Percentiles rank a stretch among this genome's conserved stretches.
These are phyloP conservation scores for Yponomeuta sedellus DNA, from an alignment of 2,888 invertebrate species.

Conservation along the genomic window DNA sequence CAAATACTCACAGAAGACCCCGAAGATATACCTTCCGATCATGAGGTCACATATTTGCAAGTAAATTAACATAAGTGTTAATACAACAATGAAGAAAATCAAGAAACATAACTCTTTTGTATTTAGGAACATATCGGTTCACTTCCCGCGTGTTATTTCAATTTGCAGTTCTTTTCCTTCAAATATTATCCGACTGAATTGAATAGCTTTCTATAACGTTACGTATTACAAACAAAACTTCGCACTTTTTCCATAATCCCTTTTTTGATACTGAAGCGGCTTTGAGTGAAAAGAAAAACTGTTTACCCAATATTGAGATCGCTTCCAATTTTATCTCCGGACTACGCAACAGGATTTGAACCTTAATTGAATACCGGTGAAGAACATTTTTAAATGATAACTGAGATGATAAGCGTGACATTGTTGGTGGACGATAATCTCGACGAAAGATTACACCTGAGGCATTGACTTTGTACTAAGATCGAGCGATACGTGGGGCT, in stretches of 20 bases:
- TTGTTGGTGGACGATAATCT: constrained; percentile 1
- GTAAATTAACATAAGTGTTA: constrained; percentile 48
- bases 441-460: neutral
- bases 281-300: constrained; percentile 17
- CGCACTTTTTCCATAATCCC: neutral
- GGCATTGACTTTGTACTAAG: too few species aligned
- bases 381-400: neutral
- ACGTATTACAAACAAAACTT: neutral
- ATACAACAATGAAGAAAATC: constrained; percentile 35
- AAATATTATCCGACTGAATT: neutral
- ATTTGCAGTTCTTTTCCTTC: neutral
- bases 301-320: constrained; percentile 18
- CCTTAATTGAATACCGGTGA: neutral
- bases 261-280: neutral
- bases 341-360: neutral
- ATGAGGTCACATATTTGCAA: constrained; percentile 55
- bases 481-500: too few species aligned
- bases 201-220: neutral
- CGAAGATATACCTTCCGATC: constrained; percentile 46
- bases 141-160: neutral
- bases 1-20: constrained; percentile 52
- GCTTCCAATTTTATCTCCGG: constrained; percentile 11
- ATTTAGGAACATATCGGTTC: constrained; percentile 43
- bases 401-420: neutral
- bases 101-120: constrained; percentile 47